phyloP scores from a whole-genome alignment of 2,888 invertebrate genomes.

The Minunthozetes semirufus region DNA sequence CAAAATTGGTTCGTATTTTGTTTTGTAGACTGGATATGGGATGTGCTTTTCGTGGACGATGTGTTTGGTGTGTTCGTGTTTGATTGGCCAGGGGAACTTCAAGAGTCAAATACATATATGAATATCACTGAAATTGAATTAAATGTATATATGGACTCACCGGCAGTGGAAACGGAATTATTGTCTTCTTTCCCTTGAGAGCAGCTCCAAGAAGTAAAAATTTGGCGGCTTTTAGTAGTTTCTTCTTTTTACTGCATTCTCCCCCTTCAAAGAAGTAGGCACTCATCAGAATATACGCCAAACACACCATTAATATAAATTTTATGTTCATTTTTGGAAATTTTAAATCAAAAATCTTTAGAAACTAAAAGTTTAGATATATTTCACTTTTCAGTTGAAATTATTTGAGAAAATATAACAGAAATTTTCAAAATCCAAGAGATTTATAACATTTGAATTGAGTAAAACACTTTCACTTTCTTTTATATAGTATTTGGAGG shows the following conservation, averaged over 20 bases:
- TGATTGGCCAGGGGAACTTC: neutral
- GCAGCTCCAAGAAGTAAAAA: constrained; percentile 6
- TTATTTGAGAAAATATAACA: too few relatives aligned
- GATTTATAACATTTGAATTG: neutral
- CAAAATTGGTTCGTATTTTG: constrained; percentile 12
- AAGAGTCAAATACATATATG: neutral
- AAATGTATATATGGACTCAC: neutral
- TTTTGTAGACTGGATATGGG: constrained; percentile 15
- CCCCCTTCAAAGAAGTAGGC: neutral
- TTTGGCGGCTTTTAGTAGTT: constrained; percentile 3
- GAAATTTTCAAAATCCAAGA: neutral
- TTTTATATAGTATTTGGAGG: neutral
- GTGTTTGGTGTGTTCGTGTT: constrained; percentile 12
- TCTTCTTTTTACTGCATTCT: constrained; percentile 12
- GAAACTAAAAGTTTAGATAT: too few relatives aligned
- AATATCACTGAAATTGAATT: neutral
- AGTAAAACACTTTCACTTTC: constrained; percentile 6
- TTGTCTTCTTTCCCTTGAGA: neutral
- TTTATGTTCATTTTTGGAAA: constrained; percentile 13
- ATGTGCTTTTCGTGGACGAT: neutral
- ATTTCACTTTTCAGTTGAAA: too few relatives aligned
- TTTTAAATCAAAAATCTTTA: too few relatives aligned
- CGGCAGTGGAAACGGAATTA: constrained; percentile 6
- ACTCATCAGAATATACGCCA: constrained; percentile 9
- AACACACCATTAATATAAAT: neutral